Conservation (phyloP, 2,797 vertebrate genomes). For the Hemibagrus guttatus region DNA sequence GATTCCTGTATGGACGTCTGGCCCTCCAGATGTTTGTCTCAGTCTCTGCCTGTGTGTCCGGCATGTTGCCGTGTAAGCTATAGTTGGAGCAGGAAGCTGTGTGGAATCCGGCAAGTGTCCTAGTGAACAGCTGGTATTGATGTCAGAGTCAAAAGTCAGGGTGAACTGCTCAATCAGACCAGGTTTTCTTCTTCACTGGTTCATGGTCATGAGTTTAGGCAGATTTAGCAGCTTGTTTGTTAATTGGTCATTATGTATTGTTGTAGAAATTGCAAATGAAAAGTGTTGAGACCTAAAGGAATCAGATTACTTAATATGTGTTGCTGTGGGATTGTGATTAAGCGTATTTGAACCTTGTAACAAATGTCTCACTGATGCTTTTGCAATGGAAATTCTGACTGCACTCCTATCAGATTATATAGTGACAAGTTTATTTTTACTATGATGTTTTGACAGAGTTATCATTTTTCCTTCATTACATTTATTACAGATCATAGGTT, state of each 20-base stretch:
- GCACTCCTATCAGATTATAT: background rate
- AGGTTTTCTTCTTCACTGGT: background rate
- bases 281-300: background rate
- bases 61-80: background rate
- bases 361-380: background rate
- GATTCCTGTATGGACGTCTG: constrained; percentile 33
- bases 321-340: background rate
- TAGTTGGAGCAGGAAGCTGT: constrained; percentile 42
- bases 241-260: background rate
- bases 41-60: constrained; percentile 30
- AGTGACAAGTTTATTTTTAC: background rate
- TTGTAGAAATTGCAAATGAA: background rate
- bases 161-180: background rate
- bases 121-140: constrained; percentile 31
- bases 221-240: constrained; percentile 6
- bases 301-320: background rate
- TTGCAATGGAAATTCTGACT: background rate
- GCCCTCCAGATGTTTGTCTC: constrained; percentile 33
- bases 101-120: constrained; percentile 33
- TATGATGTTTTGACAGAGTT: background rate
- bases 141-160: background rate
- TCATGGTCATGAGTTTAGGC: background rate
- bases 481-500: background rate
- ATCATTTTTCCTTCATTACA: background rate
- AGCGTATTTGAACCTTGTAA: background rate